A percentile compares a stretch with the other conserved stretches of the same genome.
These are phyloP conservation scores for Heteromyza rotundicornis DNA, from an alignment of 2,888 invertebrate species.

Conservation along the genomic window DNA sequence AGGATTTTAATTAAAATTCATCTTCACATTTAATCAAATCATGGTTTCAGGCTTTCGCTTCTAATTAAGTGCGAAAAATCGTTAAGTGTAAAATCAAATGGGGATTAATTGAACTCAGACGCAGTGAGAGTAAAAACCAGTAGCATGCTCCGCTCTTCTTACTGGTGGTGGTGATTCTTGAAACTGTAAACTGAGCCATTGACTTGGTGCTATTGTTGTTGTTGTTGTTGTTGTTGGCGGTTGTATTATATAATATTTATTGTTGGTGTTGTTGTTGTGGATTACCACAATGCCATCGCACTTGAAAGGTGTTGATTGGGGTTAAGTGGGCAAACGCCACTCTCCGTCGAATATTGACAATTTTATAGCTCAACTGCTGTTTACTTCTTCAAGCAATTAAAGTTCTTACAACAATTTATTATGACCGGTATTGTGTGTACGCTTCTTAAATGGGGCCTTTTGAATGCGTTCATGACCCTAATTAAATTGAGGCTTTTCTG, in stretches of 20 bases:
- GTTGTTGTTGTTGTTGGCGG: conserved; percentile 19
- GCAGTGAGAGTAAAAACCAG: background rate
- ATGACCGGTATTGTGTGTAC: too few relatives aligned
- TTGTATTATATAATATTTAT: background rate
- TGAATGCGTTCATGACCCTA: too few relatives aligned
- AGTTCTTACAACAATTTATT: too few relatives aligned
- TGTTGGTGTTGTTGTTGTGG: conserved; percentile 28
- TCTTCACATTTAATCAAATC: conserved; percentile 63
- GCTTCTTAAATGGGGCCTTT: too few relatives aligned
- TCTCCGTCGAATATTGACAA: background rate
- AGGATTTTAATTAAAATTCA: conserved; percentile 63
- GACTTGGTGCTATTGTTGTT: conserved; percentile 28
- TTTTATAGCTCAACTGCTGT: too few relatives aligned
- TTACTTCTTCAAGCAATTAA: too few relatives aligned
- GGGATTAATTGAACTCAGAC: conserved; percentile 51
- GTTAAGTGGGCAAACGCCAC: background rate
- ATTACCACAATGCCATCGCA: conserved; percentile 44
- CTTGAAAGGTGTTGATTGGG: conserved; percentile 4
- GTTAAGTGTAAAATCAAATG: conserved; percentile 62
- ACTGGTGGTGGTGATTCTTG: background rate
- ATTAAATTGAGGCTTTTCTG: too few relatives aligned
- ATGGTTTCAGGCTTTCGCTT: conserved; percentile 51
- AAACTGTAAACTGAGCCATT: conserved; percentile 38
- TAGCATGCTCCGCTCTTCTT: background rate
- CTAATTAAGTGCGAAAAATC: conserved; percentile 63